Evolutionary conservation across 2,797 vertebrate species (phyloP).

Genomic region (Cheirogaleus major): DNA sequence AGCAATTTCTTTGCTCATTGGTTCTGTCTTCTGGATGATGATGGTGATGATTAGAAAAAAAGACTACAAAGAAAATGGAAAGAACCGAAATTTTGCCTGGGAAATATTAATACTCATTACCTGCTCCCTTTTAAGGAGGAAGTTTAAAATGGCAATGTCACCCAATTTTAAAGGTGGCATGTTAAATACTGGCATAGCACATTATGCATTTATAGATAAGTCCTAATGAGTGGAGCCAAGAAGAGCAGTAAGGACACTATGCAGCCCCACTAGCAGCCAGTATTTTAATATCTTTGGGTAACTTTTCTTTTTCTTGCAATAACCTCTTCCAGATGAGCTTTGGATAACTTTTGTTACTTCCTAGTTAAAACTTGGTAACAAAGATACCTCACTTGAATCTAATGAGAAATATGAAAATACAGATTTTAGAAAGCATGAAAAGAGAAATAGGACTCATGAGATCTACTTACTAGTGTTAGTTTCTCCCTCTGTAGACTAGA

Average conservation of each 20-base stretch:
- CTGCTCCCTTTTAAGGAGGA: not conserved
- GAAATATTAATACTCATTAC: not conserved
- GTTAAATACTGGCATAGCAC: not conserved
- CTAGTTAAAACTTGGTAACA: not conserved
- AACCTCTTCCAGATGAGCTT: not conserved
- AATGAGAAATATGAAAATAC: not conserved
- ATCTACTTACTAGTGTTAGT: not conserved
- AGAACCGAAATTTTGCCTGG: not conserved
- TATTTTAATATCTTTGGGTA: not conserved
- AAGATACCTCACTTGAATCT: not conserved
- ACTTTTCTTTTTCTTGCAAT: not conserved
- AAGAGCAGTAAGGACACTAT: not conserved
- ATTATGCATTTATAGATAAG: not conserved
- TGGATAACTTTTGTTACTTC: not conserved
- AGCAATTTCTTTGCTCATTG: not conserved
- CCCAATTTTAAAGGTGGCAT: not conserved
- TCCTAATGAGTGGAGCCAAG: not conserved
- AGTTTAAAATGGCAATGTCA: not conserved
- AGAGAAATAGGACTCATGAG: not conserved
- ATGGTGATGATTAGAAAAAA: not conserved
- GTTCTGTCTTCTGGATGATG: not conserved
- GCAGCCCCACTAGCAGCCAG: not conserved
- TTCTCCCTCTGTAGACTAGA: not conserved
- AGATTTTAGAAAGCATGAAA: constrained; percentile 17
- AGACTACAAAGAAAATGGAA: not conserved